Evolutionary conservation across 2,888 invertebrate species (phyloP).

Genomic region (Drosophila nigricruria): DNA sequence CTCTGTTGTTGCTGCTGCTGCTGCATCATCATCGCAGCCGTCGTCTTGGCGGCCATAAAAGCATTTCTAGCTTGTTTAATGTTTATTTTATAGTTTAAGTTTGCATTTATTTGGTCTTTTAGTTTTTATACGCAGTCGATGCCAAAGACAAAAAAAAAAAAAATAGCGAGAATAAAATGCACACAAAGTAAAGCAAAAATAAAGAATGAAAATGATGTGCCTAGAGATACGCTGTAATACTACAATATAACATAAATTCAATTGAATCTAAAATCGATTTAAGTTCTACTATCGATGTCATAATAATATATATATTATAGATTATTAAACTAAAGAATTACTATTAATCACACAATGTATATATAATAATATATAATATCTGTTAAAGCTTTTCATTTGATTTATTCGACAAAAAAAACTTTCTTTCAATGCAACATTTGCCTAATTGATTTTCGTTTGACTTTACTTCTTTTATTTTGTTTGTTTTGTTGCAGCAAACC

Average conservation of each 20-base stretch:
- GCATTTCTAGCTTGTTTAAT: slow-evolving; percentile 82
- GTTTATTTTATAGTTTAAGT: slow-evolving; percentile 84
- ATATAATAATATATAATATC: neutral
- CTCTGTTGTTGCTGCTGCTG: neutral
- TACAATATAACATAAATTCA: neutral
- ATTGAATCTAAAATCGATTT: neutral
- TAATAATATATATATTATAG: too few species aligned
- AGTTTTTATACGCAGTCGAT: slow-evolving; percentile 71
- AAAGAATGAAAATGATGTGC: neutral
- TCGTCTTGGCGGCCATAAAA: slow-evolving; percentile 77
- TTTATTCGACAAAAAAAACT: neutral
- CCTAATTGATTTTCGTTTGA: slow-evolving; percentile 40
- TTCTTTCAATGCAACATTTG: neutral
- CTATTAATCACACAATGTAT: neutral
- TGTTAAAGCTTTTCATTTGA: neutral
- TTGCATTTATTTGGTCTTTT: slow-evolving; percentile 82
- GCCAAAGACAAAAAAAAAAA: slow-evolving; percentile 33
- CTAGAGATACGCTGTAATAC: neutral
- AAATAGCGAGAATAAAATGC: slow-evolving; percentile 30
- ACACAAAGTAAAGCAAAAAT: slow-evolving; percentile 27
- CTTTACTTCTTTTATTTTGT: slow-evolving; percentile 50
- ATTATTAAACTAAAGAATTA: too few species aligned
- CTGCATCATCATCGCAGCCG: slow-evolving; percentile 36
- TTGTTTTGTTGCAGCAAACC: slow-evolving; percentile 8
- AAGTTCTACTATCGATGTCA: too few species aligned